Evolutionary conservation across 2,888 invertebrate genomes (phyloP), one percentile per base, ranked within the genome.

Genomic region (Agriopis marginaria): DNA sequence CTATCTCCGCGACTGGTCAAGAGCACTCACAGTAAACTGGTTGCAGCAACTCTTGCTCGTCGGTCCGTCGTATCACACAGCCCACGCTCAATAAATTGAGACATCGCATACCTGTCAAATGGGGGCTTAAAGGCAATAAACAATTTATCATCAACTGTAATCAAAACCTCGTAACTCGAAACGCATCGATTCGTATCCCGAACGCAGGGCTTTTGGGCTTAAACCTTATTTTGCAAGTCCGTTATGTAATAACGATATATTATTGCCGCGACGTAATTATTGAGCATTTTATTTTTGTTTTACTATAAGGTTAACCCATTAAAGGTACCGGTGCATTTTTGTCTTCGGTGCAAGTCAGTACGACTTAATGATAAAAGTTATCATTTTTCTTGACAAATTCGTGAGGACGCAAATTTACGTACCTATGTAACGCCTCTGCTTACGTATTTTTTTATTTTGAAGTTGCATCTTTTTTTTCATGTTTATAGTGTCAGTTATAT

Each of bases 181-280:
- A 78, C 75, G 74, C 78, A 76, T 74, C 78, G 78, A 76, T 75
- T 68, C 65, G 77, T 72, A 81, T 80, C 79, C 68, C 72, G 71
- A 68, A 65, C 65, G 67, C 55, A 64, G 70, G 54, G 69, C 77
- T 77, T 76, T 75, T 71, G 75, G 75, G 71, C 70, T 66, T 63
- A 71, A 82, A 78, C 53, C 75, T 69, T 68, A 66, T 77, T 75
- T 80, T 76, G 73, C 75, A 74, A 66, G 65, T 72, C 76, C 75
- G 78, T 83, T 83, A 83, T 78, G 80, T 76, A 85, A 86, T 79
- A 76, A 74, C 75, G 60, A 82, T 78, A 79, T 77, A 73, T 78
- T 79, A 77, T 32, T 32, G 32, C 73, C 23, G 71, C 77, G 58
- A 73, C 68, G 73, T 73, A 73, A 78, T 79, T 77, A 78, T 77